phyloP scores from a whole-genome alignment of 1,140 invertebrate genomes.

The Drosophila elegans region DNA sequence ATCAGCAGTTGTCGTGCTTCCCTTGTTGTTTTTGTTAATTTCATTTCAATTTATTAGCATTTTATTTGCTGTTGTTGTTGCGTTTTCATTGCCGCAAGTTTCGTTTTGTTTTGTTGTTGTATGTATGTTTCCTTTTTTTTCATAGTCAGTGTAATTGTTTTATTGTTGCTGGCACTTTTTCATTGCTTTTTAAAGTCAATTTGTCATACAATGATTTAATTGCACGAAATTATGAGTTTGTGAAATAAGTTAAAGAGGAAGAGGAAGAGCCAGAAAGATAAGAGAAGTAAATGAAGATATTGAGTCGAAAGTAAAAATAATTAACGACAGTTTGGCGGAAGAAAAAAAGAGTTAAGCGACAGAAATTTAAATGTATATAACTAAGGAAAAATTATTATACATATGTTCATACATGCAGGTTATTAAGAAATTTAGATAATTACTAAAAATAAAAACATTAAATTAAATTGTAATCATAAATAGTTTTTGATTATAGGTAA shows the following conservation, averaged over 20 bases:
- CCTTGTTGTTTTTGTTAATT: conserved; percentile 61
- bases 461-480: no score
- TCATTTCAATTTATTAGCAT: conserved; percentile 72
- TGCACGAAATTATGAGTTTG: conserved; percentile 65
- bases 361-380: background rate
- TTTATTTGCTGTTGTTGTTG: conserved; percentile 49
- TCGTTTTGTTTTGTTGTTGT: conserved; percentile 48
- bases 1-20: conserved; percentile 51
- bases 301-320: background rate
- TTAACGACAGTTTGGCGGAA: conserved; percentile 4
- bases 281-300: conserved; percentile 12
- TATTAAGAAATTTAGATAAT: no score
- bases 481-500: no score
- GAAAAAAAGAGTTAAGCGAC: background rate
- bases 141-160: conserved; percentile 17
- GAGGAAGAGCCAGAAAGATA: conserved; percentile 13
- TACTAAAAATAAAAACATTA: no score
- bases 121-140: conserved; percentile 9
- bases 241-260: conserved; percentile 40
- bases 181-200: conserved; percentile 55
- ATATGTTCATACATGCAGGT: no score
- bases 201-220: conserved; percentile 74
- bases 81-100: conserved; percentile 56
- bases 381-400: no score
- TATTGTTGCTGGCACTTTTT: conserved; percentile 27